Percentiles rank a stretch among this genome's conserved stretches.
phyloP scores from a whole-genome alignment of 2,797 vertebrate genomes.

The Selene dorsalis region DNA sequence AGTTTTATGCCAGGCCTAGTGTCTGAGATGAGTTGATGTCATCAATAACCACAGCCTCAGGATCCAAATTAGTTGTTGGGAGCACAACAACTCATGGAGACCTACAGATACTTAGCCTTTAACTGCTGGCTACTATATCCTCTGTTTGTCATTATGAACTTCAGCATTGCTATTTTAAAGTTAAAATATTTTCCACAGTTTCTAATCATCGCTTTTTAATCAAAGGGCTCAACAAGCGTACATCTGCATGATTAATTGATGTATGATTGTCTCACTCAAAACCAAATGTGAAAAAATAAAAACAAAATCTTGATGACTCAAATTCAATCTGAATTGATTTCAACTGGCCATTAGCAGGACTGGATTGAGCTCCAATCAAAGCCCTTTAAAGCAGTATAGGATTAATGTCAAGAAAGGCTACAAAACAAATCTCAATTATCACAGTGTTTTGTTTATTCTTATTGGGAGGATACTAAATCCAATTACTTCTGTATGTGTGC shows the following conservation, averaged over 20 bases:
- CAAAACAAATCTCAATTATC: slow-evolving; percentile 3
- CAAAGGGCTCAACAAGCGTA: not conserved
- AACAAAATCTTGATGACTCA: not conserved
- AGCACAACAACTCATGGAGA: not conserved
- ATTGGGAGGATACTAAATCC: slow-evolving; percentile 6
- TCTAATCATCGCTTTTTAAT: not conserved
- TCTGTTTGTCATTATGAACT: too few relatives aligned
- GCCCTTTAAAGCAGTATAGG: not conserved
- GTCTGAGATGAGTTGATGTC: slow-evolving; percentile 3
- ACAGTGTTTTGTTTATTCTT: slow-evolving; percentile 20
- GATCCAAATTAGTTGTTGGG: not conserved
- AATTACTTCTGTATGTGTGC: slow-evolving; percentile 6
- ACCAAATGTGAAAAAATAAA: not conserved
- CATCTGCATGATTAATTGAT: too few relatives aligned
- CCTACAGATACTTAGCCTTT: not conserved
- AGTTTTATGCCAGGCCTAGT: not conserved
- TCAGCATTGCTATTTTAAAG: not conserved
- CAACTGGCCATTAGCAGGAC: too few relatives aligned
- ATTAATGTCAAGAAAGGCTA: slow-evolving; percentile 1
- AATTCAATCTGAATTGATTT: too few relatives aligned
- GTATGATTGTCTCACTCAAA: not conserved
- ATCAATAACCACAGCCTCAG: not conserved
- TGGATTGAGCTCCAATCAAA: too few relatives aligned
- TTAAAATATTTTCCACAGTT: not conserved
- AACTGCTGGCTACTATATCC: not conserved